Evolutionary conservation across 2,888 invertebrate genomes (phyloP).

Genomic region (Dascillus cervinus): DNA sequence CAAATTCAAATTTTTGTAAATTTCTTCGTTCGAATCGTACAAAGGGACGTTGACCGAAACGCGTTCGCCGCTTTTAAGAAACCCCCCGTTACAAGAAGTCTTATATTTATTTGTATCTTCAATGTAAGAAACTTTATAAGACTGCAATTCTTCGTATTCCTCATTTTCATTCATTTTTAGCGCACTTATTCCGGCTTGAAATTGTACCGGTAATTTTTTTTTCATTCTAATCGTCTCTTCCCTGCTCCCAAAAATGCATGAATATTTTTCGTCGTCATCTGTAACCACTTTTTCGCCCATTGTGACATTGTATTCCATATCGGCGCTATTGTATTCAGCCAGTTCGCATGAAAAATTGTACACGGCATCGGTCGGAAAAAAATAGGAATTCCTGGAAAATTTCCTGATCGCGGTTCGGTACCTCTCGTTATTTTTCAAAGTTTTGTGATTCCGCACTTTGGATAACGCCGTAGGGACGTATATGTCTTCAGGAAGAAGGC

Average conservation of each 20-base stretch:
- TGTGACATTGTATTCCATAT: conserved; percentile 1
- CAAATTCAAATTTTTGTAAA: conserved; percentile 37
- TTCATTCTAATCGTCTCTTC: conserved; percentile 4
- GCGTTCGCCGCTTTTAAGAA: conserved; percentile 39
- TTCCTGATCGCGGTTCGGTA: conserved; percentile 52
- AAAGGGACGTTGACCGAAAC: conserved; percentile 40
- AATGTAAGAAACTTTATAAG: conserved; percentile 21
- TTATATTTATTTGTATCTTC: conserved; percentile 17
- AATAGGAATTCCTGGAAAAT: conserved; percentile 48
- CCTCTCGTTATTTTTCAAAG: conserved; percentile 50
- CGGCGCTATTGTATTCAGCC: conserved; percentile 3
- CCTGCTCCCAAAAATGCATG: conserved; percentile 11
- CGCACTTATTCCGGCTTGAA: conserved; percentile 8
- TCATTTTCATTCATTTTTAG: conserved; percentile 20
- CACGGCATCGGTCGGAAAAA: conserved; percentile 55
- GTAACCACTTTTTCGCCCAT: conserved; percentile 1
- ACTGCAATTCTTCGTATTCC: conserved; percentile 22
- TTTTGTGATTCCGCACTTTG: too few relatives aligned
- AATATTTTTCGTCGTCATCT: conserved; percentile 1
- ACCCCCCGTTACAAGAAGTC: conserved; percentile 25
- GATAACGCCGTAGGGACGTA: conserved; percentile 47
- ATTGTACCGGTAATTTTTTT: background rate
- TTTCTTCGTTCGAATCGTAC: conserved; percentile 38
- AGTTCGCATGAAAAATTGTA: conserved; percentile 37
- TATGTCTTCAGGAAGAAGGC: conserved; percentile 20